Conservation (phyloP, 2,113 vertebrate species). For the Corynorhinus townsendii region DNA sequence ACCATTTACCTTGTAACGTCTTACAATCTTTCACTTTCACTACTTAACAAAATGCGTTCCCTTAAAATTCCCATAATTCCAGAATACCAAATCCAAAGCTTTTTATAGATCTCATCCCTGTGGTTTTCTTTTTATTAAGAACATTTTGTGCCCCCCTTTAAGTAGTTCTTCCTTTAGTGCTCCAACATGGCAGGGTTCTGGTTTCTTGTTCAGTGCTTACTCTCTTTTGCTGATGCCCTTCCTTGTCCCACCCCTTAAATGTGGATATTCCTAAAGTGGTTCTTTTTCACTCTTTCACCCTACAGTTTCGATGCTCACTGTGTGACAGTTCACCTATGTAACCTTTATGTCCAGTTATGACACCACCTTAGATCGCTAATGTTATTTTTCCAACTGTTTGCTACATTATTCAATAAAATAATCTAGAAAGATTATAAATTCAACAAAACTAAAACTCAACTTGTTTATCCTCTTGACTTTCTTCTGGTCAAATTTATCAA, state of each 20-base stretch:
- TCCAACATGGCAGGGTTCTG: not conserved
- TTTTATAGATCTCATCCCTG: not conserved
- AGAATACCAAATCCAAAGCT: not conserved
- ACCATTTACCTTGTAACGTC: not conserved
- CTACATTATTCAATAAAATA: not conserved
- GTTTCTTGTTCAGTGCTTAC: not conserved
- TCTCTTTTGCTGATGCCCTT: not conserved
- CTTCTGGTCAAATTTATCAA: not conserved
- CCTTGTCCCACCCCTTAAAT: not conserved
- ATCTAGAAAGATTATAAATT: not conserved
- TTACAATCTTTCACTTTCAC: not conserved
- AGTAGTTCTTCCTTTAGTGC: not conserved
- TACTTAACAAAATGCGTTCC: not conserved
- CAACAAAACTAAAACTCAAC: not conserved
- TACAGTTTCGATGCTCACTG: not conserved
- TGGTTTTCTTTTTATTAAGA: not conserved
- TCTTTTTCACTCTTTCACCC: not conserved
- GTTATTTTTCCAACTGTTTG: not conserved
- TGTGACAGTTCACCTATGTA: not conserved
- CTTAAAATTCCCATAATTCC: not conserved
- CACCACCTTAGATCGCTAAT: not conserved
- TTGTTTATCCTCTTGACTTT: not conserved
- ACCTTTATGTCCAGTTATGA: not conserved
- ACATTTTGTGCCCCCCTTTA: no score
- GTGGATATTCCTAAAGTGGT: not conserved